Evolutionary conservation across 2,113 vertebrate species (phyloP), one percentile per base, ranked within the genome.

Genomic region (Acrocephalus arundinaceus): DNA sequence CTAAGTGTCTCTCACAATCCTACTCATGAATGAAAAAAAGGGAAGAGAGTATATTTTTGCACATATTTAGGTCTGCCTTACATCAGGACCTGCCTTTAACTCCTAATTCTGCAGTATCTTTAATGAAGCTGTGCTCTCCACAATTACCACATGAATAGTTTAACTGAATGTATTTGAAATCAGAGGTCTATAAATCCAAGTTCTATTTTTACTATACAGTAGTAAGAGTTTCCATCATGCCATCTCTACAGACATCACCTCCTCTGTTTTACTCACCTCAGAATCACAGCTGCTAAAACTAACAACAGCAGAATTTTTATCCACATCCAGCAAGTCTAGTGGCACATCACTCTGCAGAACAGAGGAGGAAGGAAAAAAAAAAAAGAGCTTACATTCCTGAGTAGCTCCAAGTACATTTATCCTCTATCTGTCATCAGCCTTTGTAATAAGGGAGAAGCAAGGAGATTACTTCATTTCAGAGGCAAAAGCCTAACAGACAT

Each of bases 221-320:
- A 65, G 41, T 30, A 68, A 16, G 65, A 66, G 46, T 20, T 73
- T 89, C 17, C 73, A 70, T 66, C 30, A 22, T 12, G 21, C 12
- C 1, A 11, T 20, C 15, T 83, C 68, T 37, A 41, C 19, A 94
- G 65, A 65, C 61, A 89, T n/a, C 2, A n/a, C 13, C 57, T 49
- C 58, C 39, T 85, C 61, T 14, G 55, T 59, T 92, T 57, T 77
- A 94, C 97, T 98, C 95, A 99, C 99, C 98, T 99, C 99, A 67
- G 98, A 98, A 97, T 99, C 99, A 97, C 99, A 99, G 97, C 99
- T 99, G 96, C 99, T 99, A 96, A 99, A 99, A 97, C 99, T 99
- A 94, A 99, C 99, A 71, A 99, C 99, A 11, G 99, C 99, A 45
- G 99, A 99, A 97, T 99, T 99, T 97, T 99, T 99, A 95, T 99